Percentiles rank a stretch among this genome's conserved stretches.
phyloP scores from a whole-genome alignment of 2,113 vertebrate species.

The Prochilodus magdalenae region DNA sequence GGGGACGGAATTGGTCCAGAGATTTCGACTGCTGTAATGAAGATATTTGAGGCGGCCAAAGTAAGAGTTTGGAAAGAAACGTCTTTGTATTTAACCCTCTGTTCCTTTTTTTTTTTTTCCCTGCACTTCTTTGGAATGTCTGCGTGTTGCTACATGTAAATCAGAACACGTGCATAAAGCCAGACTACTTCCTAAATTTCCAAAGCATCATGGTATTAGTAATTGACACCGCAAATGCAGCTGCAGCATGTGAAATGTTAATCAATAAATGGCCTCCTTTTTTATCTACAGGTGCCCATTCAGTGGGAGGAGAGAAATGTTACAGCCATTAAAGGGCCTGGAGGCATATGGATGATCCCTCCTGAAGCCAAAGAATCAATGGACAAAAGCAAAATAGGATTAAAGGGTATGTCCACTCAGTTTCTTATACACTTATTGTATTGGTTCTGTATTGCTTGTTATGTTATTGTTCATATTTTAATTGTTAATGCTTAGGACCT shows the following conservation, averaged over 20 bases:
- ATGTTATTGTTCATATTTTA: not conserved
- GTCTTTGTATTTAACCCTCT: not conserved
- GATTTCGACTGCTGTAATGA: conserved; percentile 90
- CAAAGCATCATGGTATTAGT: not conserved
- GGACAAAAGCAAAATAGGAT: conserved; percentile 94
- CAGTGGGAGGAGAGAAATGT: conserved; percentile 94
- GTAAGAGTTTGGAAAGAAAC: conserved; percentile 66
- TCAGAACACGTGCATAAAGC: not conserved
- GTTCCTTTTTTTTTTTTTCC: not conserved
- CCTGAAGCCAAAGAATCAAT: conserved; percentile 95
- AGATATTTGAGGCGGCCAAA: conserved; percentile 93
- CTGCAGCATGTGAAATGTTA: not conserved
- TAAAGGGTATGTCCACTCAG: conserved; percentile 84
- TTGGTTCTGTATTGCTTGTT: not conserved
- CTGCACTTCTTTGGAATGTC: not conserved
- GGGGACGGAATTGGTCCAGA: conserved; percentile 97
- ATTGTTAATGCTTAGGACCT: conserved; percentile 77
- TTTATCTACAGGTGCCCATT: conserved; percentile 82
- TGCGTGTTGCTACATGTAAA: not conserved
- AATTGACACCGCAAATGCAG: not conserved
- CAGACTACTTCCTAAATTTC: not conserved
- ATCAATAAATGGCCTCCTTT: not conserved
- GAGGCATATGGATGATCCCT: conserved; percentile 94
- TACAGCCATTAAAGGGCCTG: conserved; percentile 88
- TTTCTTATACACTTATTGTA: not conserved